Percentiles rank a stretch among this genome's conserved stretches.
Conservation (phyloP, 2,888 invertebrate genomes). For the Eupithecia vulgata region DNA sequence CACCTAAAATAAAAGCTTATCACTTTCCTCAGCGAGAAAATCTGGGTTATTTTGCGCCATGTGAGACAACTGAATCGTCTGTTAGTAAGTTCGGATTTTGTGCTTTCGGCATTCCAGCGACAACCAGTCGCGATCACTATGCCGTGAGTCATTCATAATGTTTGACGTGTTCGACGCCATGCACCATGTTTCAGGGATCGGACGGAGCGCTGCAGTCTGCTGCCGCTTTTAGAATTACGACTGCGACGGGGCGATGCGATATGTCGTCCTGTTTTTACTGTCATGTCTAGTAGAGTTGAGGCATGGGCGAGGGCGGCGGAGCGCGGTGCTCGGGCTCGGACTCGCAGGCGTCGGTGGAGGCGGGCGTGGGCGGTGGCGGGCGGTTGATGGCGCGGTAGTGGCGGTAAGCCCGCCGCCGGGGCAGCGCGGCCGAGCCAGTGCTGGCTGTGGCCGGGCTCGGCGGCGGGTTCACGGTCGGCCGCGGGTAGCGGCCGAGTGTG, state of each 20-base stretch:
- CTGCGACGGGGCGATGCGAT: neutral
- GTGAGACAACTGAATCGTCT: neutral
- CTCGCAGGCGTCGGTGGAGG: conserved; percentile 96
- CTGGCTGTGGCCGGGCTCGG: conserved; percentile 93
- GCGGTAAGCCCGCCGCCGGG: conserved; percentile 89
- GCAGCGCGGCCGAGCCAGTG: conserved; percentile 87
- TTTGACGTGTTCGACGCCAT: neutral
- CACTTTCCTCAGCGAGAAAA: neutral
- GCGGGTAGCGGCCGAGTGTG: conserved; percentile 89
- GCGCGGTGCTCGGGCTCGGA: conserved; percentile 89
- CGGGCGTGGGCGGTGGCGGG: conserved; percentile 97
- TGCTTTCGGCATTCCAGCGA: neutral
- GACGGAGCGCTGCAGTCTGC: too few relatives aligned
- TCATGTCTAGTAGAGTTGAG: conserved; percentile 50
- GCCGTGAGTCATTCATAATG: neutral
- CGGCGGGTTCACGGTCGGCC: conserved; percentile 94
- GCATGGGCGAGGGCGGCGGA: conserved; percentile 95
- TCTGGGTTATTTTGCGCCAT: neutral
- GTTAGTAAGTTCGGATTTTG: neutral
- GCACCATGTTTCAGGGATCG: neutral
- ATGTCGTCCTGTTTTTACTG: neutral
- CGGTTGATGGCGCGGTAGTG: conserved; percentile 92
- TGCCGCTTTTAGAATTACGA: too few relatives aligned
- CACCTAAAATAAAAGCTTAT: neutral
- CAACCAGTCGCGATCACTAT: neutral